These are phyloP conservation scores for Hylomyscus alleni DNA, from an alignment of 2,797 vertebrate species.

Conservation along the genomic window DNA sequence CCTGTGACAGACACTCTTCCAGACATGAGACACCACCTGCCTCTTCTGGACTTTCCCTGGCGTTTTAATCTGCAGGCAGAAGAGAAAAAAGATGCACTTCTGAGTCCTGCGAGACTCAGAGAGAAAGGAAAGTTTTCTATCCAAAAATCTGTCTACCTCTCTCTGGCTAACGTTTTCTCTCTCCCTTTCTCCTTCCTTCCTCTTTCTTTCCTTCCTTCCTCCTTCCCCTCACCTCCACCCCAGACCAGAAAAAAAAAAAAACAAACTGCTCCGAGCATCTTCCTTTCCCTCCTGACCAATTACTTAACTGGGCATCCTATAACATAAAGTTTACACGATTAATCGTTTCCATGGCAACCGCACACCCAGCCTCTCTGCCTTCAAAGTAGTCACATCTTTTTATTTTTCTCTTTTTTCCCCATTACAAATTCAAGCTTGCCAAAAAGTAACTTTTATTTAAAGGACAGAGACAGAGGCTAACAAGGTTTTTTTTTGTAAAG, in stretches of 20 bases:
- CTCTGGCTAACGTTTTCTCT: not conserved
- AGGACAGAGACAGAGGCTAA: conserved; percentile 19
- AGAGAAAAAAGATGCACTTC: not conserved
- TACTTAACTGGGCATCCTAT: conserved; percentile 44
- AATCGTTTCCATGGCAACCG: conserved; percentile 67
- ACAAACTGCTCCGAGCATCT: conserved; percentile 61
- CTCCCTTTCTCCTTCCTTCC: not conserved
- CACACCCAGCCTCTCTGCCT: conserved; percentile 29
- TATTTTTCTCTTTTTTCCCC: not conserved
- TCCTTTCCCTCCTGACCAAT: conserved; percentile 63
- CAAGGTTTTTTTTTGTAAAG: conserved; percentile 11
- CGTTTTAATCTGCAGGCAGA: not conserved
- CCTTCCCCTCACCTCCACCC: too few species aligned
- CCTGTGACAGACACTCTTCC: not conserved
- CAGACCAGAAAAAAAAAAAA: conserved; percentile 43
- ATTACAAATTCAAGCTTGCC: conserved; percentile 48
- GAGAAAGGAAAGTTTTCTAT: not conserved
- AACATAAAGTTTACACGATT: conserved; percentile 76
- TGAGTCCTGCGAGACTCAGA: not conserved
- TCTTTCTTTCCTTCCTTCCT: too few species aligned
- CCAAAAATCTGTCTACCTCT: not conserved
- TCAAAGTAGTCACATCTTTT: conserved; percentile 34
- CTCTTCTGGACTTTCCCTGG: not conserved
- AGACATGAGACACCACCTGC: not conserved
- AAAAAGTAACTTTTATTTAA: conserved; percentile 72